phyloP scores from a whole-genome alignment of 2,113 vertebrate species.

The Eleginops maclovinus region DNA sequence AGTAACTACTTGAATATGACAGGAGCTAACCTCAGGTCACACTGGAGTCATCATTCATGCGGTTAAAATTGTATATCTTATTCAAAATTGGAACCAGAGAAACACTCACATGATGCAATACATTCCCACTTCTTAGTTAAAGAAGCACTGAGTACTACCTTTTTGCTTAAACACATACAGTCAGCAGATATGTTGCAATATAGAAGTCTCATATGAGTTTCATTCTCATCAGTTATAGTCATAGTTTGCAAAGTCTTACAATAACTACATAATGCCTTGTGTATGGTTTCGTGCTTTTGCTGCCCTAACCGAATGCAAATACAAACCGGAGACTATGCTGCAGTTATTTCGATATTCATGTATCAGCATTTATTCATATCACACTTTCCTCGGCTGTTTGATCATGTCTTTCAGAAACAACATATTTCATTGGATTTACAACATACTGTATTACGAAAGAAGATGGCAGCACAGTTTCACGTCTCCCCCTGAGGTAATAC shows the following conservation, averaged over 20 bases:
- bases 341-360: background rate
- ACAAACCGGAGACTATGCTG: background rate
- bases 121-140: background rate
- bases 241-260: too few relatives aligned
- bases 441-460: background rate
- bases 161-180: background rate
- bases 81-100: background rate
- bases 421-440: background rate
- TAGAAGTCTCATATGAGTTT: too few relatives aligned
- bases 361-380: background rate
- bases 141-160: background rate
- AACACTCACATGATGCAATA: background rate
- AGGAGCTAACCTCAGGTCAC: background rate
- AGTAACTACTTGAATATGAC: background rate
- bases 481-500: background rate
- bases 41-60: background rate
- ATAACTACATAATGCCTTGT: too few relatives aligned
- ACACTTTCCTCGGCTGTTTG: background rate
- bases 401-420: background rate
- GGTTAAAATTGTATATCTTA: too few relatives aligned
- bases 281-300: background rate
- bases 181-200: too few relatives aligned
- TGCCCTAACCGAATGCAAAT: background rate
- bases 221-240: too few relatives aligned
- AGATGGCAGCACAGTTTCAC: background rate